A percentile compares a stretch with the other conserved stretches of the same genome.
Conservation (phyloP, 1,140 invertebrate genomes). For the Aphaenogaster ashmeadi region DNA sequence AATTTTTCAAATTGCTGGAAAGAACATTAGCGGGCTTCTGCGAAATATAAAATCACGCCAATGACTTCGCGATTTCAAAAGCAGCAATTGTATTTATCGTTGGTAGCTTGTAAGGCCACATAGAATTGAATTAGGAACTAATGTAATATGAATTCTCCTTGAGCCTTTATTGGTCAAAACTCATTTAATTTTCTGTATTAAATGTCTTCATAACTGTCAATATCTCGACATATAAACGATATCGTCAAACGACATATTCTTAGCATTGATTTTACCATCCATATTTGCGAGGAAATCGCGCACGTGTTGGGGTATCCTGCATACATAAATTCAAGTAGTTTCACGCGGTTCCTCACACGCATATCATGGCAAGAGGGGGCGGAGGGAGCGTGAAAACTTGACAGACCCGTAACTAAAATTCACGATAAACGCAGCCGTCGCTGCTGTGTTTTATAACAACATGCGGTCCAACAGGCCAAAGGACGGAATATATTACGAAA, state of each 20-base stretch:
- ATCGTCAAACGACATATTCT: slow-evolving; percentile 20
- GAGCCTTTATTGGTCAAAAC: background rate
- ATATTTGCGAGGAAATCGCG: background rate
- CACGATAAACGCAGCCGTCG: slow-evolving; percentile 78
- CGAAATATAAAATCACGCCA: background rate
- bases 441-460: slow-evolving; percentile 75
- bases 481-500: slow-evolving; percentile 81
- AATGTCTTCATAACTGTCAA: background rate
- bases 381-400: slow-evolving; percentile 21
- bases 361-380: background rate
- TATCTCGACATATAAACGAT: background rate
- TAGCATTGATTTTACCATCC: background rate
- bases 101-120: background rate
- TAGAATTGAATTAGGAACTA: slow-evolving; percentile 3
- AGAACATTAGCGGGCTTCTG: background rate
- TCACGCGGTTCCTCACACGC: background rate
- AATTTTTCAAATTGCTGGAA: slow-evolving; percentile 53
- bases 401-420: slow-evolving; percentile 65
- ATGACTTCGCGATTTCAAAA: background rate
- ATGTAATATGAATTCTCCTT: background rate
- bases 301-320: background rate
- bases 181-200: background rate
- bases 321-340: slow-evolving; percentile 41
- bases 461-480: slow-evolving; percentile 80
- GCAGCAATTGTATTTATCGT: background rate